Evolutionary conservation across 2,113 vertebrate genomes (phyloP).

Genomic region (Triplophysa rosa): DNA sequence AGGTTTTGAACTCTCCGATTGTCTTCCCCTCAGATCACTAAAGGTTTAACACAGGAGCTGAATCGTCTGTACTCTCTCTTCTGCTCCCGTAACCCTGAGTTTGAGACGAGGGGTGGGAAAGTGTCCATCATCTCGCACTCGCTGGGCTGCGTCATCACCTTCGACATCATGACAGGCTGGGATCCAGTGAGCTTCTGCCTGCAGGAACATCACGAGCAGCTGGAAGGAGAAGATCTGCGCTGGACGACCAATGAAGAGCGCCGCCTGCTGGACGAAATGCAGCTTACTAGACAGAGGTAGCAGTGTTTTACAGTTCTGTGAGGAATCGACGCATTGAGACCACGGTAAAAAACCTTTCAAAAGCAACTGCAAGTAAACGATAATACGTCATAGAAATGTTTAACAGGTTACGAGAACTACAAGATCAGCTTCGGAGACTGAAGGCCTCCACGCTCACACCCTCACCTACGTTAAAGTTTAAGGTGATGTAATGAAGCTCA

Average conservation of each 20-base stretch:
- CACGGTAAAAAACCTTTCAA: too few species aligned
- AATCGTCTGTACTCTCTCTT: slow-evolving; percentile 93
- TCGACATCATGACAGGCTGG: slow-evolving; percentile 98
- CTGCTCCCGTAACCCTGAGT: slow-evolving; percentile 95
- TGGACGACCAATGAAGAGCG: slow-evolving; percentile 88
- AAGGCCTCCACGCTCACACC: slow-evolving; percentile 80
- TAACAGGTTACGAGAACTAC: slow-evolving; percentile 84
- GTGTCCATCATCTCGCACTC: slow-evolving; percentile 97
- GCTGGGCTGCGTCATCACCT: slow-evolving; percentile 95
- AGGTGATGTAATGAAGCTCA: slow-evolving; percentile 71
- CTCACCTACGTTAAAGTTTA: slow-evolving; percentile 91
- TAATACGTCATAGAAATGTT: too few species aligned
- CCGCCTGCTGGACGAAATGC: slow-evolving; percentile 85
- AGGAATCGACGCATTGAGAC: too few species aligned
- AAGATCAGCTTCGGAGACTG: slow-evolving; percentile 84
- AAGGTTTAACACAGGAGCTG: slow-evolving; percentile 92
- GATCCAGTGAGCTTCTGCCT: slow-evolving; percentile 90
- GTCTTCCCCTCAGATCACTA: slow-evolving; percentile 82
- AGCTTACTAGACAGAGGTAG: slow-evolving; percentile 80
- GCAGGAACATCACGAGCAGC: slow-evolving; percentile 82
- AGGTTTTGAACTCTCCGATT: not conserved
- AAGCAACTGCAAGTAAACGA: too few species aligned
- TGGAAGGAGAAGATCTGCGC: slow-evolving; percentile 80
- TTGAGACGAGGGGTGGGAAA: slow-evolving; percentile 90
- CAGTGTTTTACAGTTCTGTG: not conserved